Conservation (phyloP, 1,140 invertebrate genomes). For the Copidosoma floridanum region DNA sequence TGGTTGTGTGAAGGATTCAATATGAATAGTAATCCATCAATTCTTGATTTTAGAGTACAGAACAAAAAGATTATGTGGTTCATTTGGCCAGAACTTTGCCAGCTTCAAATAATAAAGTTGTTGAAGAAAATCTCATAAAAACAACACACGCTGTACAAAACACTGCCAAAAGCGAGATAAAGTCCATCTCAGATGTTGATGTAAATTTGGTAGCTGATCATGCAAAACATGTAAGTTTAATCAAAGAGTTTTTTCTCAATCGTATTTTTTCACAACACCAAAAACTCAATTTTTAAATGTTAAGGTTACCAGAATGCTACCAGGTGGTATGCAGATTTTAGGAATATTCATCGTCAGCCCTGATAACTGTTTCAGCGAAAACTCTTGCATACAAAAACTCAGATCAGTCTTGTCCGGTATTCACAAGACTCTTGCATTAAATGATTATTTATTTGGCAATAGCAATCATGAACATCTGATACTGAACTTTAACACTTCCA, state of each 20-base stretch:
- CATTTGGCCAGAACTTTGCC: constrained; percentile 71
- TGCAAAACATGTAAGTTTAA: constrained; percentile 60
- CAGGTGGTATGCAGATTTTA: constrained; percentile 76
- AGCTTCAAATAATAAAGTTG: constrained; percentile 54
- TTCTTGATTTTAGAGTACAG: constrained; percentile 55
- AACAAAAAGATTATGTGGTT: constrained; percentile 68
- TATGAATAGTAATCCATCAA: neutral
- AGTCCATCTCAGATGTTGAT: constrained; percentile 55
- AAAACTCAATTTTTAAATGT: constrained; percentile 14
- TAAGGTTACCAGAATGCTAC: constrained; percentile 76
- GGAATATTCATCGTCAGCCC: constrained; percentile 64
- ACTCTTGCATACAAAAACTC: constrained; percentile 53
- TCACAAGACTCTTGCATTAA: constrained; percentile 57
- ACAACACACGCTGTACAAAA: constrained; percentile 30
- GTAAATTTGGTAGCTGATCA: constrained; percentile 68
- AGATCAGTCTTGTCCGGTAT: constrained; percentile 60
- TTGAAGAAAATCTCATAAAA: constrained; percentile 45
- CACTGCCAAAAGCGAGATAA: constrained; percentile 40
- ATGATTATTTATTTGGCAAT: constrained; percentile 63
- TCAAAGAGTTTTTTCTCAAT: constrained; percentile 18
- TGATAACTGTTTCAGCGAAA: constrained; percentile 63
- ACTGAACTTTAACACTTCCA: constrained; percentile 55
- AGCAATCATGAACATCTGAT: constrained; percentile 54
- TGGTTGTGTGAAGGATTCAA: neutral
- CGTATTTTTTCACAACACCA: constrained; percentile 10